A percentile compares a stretch with the other conserved stretches of the same genome.
phyloP scores from a whole-genome alignment of 2,113 vertebrate genomes.

The Procapra przewalskii region DNA sequence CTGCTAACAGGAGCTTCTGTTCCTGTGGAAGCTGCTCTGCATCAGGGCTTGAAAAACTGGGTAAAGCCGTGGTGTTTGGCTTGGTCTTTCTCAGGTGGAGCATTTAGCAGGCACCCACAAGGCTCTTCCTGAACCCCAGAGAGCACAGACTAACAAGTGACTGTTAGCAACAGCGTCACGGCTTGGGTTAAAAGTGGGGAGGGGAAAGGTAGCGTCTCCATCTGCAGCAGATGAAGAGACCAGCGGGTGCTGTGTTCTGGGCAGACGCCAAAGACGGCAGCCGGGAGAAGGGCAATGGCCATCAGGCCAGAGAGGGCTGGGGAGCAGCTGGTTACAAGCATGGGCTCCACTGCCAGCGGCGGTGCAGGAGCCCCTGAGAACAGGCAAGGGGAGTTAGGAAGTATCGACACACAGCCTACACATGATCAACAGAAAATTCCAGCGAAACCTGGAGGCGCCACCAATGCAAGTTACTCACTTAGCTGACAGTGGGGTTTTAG shows the following conservation, averaged over 20 bases:
- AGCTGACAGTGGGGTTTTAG: background rate
- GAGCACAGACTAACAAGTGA: background rate
- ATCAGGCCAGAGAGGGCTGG: background rate
- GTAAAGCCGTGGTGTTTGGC: background rate
- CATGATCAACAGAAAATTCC: background rate
- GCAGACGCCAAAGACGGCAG: background rate
- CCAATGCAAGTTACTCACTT: background rate
- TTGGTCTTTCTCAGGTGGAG: background rate
- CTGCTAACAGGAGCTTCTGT: background rate
- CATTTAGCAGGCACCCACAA: background rate
- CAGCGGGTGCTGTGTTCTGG: background rate
- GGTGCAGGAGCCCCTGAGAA: background rate
- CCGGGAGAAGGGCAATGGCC: background rate
- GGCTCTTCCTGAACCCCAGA: background rate
- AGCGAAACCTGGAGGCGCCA: background rate
- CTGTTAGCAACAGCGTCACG: background rate
- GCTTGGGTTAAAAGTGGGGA: background rate
- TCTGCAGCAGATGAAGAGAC: background rate
- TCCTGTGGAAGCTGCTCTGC: background rate
- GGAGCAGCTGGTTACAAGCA: background rate
- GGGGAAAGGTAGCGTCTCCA: background rate
- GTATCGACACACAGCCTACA: background rate
- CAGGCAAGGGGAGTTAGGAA: background rate
- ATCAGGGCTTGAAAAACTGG: background rate
- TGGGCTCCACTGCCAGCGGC: background rate